Evolutionary conservation across 2,797 vertebrate species (phyloP).

Genomic region (Hydrolagus colliei): DNA sequence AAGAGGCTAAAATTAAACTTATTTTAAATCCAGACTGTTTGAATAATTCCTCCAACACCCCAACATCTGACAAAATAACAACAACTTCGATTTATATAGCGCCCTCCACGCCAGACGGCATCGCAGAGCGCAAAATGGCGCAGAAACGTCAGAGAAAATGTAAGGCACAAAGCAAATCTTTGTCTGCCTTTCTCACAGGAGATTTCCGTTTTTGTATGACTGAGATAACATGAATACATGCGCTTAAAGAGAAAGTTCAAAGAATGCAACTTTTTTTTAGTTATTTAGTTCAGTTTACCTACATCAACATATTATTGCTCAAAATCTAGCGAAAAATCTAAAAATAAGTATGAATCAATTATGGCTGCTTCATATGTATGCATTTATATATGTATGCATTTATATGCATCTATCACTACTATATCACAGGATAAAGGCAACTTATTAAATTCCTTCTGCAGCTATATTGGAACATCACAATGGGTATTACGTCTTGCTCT

Average conservation of each 20-base stretch:
- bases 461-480: constrained; percentile 8
- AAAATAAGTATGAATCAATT: not conserved
- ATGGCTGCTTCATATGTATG: not conserved
- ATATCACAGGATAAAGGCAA: not conserved
- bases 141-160: not conserved
- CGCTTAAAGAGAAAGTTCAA: not conserved
- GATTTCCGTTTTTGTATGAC: not conserved
- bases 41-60: not conserved
- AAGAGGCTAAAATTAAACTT: not conserved
- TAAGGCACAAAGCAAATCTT: not conserved
- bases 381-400: no score
- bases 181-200: not conserved
- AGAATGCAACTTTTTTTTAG: not conserved
- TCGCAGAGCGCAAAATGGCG: not conserved
- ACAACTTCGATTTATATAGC: no score
- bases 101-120: no score
- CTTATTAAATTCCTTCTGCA: not conserved
- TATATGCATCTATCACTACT: not conserved
- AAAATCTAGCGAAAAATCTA: not conserved
- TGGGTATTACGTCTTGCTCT: not conserved
- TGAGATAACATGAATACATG: not conserved
- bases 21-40: not conserved
- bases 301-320: not conserved
- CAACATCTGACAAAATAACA: not conserved
- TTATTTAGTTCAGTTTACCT: not conserved